Percentiles rank a stretch among this genome's conserved stretches.
These are phyloP conservation scores for Montipora foliosa DNA, from an alignment of 64 coral and sea anemone species.

Conservation along the genomic window DNA sequence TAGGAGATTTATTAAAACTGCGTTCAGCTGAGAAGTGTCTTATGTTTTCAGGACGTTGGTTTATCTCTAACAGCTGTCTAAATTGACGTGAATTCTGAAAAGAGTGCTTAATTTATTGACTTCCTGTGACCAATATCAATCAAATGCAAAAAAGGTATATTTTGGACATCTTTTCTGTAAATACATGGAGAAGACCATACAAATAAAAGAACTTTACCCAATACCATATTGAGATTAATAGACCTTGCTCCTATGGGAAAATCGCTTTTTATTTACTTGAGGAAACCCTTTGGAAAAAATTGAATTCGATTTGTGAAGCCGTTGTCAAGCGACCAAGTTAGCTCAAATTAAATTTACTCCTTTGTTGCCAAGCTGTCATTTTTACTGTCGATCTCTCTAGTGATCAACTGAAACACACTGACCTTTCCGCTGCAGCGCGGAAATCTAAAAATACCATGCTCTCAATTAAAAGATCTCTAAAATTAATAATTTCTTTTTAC, in stretches of 20 bases:
- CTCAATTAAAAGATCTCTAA: background rate
- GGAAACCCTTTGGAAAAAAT: background rate
- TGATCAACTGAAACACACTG: background rate
- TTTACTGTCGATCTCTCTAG: background rate
- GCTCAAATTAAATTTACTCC: background rate
- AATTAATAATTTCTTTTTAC: background rate
- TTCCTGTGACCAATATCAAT: background rate
- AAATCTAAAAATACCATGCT: background rate
- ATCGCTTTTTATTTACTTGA: background rate
- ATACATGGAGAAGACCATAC: background rate
- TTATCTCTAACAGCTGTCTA: slow-evolving; percentile 40
- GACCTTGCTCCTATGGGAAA: slow-evolving; percentile 10
- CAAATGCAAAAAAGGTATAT: background rate
- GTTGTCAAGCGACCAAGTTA: background rate
- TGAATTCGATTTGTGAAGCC: background rate
- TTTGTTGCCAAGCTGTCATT: background rate
- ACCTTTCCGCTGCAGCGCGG: no score
- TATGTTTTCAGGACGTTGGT: background rate
- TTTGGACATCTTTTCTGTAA: slow-evolving; percentile 32
- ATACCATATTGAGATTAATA: background rate
- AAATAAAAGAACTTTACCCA: background rate
- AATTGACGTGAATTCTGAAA: slow-evolving; percentile 10
- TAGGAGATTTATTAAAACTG: background rate
- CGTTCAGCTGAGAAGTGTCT: background rate
- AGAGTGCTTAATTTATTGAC: slow-evolving; percentile 13